phyloP scores from a whole-genome alignment of 2,113 vertebrate species.

The Nothocercus julius region DNA sequence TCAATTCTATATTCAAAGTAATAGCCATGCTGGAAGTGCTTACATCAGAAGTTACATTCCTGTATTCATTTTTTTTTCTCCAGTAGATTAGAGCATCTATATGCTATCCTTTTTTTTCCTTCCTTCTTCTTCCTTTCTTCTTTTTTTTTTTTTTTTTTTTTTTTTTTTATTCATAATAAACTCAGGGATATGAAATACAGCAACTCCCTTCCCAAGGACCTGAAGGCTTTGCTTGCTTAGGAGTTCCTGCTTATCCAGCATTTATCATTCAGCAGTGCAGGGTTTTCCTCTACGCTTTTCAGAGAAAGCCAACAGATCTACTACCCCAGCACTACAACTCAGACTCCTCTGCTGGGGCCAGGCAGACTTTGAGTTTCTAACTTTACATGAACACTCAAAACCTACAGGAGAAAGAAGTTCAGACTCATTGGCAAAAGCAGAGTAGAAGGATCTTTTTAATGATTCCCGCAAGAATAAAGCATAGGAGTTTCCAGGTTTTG shows the following conservation, averaged over 20 bases:
- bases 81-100: no score
- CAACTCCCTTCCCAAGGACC: background rate
- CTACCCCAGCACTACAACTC: background rate
- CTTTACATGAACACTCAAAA: background rate
- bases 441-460: background rate
- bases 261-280: background rate
- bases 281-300: background rate
- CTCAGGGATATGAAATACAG: background rate
- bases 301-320: background rate
- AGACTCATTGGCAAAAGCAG: background rate
- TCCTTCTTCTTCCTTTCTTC: no score
- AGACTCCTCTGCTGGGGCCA: background rate
- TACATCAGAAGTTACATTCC: no score
- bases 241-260: background rate
- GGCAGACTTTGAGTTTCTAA: background rate
- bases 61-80: no score
- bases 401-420: background rate
- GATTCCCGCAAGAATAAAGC: background rate
- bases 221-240: background rate
- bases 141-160: no score
- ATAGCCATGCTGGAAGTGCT: no score
- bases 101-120: no score
- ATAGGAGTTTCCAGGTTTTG: background rate
- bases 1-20: background rate
- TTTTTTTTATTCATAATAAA: background rate